Percentiles rank a stretch among this genome's conserved stretches.
phyloP scores from a whole-genome alignment of 2,888 invertebrate genomes.

The Ectobius pallidus region DNA sequence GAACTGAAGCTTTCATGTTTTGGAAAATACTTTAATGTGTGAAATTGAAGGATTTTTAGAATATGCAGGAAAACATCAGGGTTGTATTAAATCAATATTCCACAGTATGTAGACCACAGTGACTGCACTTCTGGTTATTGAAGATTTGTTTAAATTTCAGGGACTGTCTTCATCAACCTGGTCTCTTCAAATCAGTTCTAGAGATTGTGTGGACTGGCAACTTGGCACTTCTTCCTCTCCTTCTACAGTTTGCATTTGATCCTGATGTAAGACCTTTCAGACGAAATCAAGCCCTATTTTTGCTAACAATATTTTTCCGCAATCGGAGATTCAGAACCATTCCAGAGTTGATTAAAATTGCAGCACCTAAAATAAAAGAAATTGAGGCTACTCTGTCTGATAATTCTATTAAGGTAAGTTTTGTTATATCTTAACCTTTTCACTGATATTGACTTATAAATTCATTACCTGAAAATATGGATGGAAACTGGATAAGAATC shows the following conservation, averaged over 20 bases:
- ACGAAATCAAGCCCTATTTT: slow-evolving; percentile 69
- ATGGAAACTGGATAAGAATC: too few species aligned
- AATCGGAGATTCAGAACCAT: slow-evolving; percentile 59
- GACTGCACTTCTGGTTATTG: too few species aligned
- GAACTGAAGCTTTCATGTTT: too few species aligned
- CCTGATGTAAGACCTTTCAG: slow-evolving; percentile 67
- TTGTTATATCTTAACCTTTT: too few species aligned
- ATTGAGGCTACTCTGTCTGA: slow-evolving; percentile 59
- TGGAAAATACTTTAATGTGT: too few species aligned
- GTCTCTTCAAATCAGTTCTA: slow-evolving; percentile 68
- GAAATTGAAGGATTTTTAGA: too few species aligned
- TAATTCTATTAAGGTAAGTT: slow-evolving; percentile 53
- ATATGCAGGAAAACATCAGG: too few species aligned
- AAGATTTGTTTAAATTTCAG: slow-evolving; percentile 48
- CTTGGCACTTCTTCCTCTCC: slow-evolving; percentile 62
- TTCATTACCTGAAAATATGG: too few species aligned
- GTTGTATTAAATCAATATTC: too few species aligned
- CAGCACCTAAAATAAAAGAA: slow-evolving; percentile 49
- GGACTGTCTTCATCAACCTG: slow-evolving; percentile 67
- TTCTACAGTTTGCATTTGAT: slow-evolving; percentile 67
- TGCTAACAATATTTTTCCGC: slow-evolving; percentile 68
- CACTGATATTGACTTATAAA: too few species aligned
- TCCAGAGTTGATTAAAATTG: slow-evolving; percentile 50
- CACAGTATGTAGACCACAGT: too few species aligned
- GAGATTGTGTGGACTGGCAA: slow-evolving; percentile 70